Base-by-base conservation (phyloP, 92 coral and sea anemone genomes). In the Phenganax subtilis region DNA sequence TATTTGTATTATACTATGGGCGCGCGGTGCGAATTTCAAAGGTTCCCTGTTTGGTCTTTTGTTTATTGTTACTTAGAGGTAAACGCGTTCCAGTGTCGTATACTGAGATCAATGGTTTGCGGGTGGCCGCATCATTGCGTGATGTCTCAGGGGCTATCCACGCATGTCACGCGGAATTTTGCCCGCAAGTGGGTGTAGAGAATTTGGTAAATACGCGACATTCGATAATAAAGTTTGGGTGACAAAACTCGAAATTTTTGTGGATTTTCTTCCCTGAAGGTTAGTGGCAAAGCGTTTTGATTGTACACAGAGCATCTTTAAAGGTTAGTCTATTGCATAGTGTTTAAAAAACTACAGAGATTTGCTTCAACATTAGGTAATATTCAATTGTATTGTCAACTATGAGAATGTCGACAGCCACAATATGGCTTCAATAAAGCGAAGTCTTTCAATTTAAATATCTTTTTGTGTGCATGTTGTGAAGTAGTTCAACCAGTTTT, bases 151-250 rank as follows among this genome's bases (percentile, higher is more conserved):
- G 83, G 72, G 54, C 47, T 9, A 7, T 30, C 70, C 53, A 25
- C 44, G 83, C 72, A 65, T 60, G 75, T 79, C 83, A 79, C 83
- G 83, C 71, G 74, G 83, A 61, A 65, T 27, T 30, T 63, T 79
- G 83, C 83, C 83, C 83, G 83, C 83, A 79, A 79, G 69, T 79
- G 83, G 83, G 83, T 79, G 82, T 47, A 28, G 58, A 56, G 20
- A 79, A 29, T 65, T 47, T 61, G 9, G 69, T 63, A 79, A 79
- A 73, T 73, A 73, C 62, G 58, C 74, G 58, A 60, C 80, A 66
- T 76, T 79, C 83, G 72, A 79, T 76, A 9, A 69, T 76, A 20
- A 59, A 52, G 31, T 16, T 30, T 79, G 14, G 17, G 47, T 37
- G 17, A 15, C n/a, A 53, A 79, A 63, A 12, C 30, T 44, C 51